phyloP scores from a whole-genome alignment of 2,888 invertebrate species.

The Tethea ocularis region DNA sequence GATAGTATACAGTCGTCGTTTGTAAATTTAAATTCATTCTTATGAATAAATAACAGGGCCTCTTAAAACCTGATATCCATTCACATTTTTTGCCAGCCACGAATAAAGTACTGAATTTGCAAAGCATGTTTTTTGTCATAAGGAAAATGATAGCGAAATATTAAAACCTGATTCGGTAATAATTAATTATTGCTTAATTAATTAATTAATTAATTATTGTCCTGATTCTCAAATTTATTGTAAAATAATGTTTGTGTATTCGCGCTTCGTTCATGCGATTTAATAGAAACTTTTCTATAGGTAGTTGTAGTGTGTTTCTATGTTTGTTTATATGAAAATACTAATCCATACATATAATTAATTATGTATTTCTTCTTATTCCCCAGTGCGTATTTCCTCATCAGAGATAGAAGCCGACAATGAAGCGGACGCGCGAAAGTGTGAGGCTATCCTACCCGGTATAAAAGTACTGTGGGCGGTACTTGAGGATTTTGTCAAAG shows the following conservation, averaged over 20 bases:
- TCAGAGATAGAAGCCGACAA: conserved; percentile 73
- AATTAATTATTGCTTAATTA: not conserved
- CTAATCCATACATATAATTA: no score
- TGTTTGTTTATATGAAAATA: no score
- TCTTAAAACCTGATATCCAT: no score
- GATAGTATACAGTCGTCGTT: no score
- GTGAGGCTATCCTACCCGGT: conserved; percentile 82
- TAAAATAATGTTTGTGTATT: no score
- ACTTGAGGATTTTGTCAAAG: conserved; percentile 89
- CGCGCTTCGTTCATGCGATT: no score
- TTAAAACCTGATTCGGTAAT: not conserved
- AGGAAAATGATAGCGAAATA: not conserved
- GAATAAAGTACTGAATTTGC: not conserved
- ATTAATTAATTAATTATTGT: no score
- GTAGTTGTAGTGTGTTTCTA: no score
- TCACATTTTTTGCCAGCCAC: not conserved
- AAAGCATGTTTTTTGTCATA: not conserved
- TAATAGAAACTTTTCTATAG: no score
- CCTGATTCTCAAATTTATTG: not conserved
- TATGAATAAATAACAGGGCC: no score
- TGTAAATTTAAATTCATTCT: no score
- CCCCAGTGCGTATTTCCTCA: conserved; percentile 60
- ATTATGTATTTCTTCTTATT: conserved; percentile 6
- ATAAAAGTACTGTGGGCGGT: conserved; percentile 91
- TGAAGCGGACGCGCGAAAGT: conserved; percentile 76